Base-by-base conservation (phyloP, 2,888 invertebrate species). In the Luperina nickerlii region DNA sequence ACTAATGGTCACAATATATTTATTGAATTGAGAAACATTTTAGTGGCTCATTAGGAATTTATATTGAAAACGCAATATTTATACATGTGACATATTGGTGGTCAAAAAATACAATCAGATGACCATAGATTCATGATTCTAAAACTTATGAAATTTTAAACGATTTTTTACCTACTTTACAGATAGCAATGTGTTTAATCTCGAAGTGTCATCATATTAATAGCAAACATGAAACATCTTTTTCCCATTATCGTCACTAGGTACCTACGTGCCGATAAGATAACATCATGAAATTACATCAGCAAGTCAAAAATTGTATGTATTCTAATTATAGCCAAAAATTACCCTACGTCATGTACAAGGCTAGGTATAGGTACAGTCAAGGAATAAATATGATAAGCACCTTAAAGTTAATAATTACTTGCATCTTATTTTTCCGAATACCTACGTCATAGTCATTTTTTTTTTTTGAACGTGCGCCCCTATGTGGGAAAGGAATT, bases 1-100 rank as follows among this genome's bases (percentile, higher is more conserved):
- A 83, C 73, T 76, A 86, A 83, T 86, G 57, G 45, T 32, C 27
- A 42, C 32, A 71, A 24, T n/a, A 67, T 74, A 74, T 71, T 71
- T 76, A 83, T 82, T 76, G 51, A 42, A 76, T 76, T 42, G 60
- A n/a, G 7, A 20, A 67, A 42, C 20, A 63, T 51, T 86, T 62
- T 48, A 70, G 42, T 74, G 42, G 38, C 15, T 60, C 32, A 67
- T 68, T 83, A 69, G 13, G 24, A 54, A 76, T 80, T 76, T 60
- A 65, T n/a, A 81, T 45, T 67, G 15, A n/a, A 82, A 82, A 32
- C 42, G 15, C 42, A 54, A 60, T 42, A 20, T 80, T 74, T 24
- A 57, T 9, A 8, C 15, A 13, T 38, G 11, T 57, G 24, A 24
- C 38, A 48, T 67, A 60, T 42, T 70, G 24, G 27, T 62, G 24